These are phyloP conservation scores for Drosophila bunnanda DNA, from an alignment of 2,888 invertebrate genomes.

Conservation along the genomic window DNA sequence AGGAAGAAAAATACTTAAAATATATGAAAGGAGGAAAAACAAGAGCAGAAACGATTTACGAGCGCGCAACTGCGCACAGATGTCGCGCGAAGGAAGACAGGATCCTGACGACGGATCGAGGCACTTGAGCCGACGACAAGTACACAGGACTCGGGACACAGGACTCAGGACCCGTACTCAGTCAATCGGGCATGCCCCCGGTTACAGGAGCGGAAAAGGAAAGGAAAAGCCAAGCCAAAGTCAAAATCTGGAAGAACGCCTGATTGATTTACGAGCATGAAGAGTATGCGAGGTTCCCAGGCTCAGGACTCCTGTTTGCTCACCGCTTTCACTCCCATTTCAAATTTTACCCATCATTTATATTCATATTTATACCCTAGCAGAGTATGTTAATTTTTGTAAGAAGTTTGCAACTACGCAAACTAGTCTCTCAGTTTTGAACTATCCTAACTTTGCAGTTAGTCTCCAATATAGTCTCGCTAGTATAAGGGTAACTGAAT, in stretches of 20 bases:
- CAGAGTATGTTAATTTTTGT: too few relatives aligned
- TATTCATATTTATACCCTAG: slow-evolving; percentile 30
- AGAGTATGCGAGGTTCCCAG: slow-evolving; percentile 7
- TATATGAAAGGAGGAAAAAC: slow-evolving; percentile 14
- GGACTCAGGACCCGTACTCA: slow-evolving; percentile 28
- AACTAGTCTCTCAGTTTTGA: too few relatives aligned
- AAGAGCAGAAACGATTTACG: slow-evolving; percentile 60
- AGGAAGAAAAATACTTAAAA: slow-evolving; percentile 1
- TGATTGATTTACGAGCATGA: slow-evolving; percentile 72
- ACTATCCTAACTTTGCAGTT: too few relatives aligned
- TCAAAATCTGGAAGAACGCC: slow-evolving; percentile 42
- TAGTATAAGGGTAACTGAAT: too few relatives aligned
- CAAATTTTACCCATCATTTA: slow-evolving; percentile 60
- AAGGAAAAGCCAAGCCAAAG: slow-evolving; percentile 47
- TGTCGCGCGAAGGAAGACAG: slow-evolving; percentile 43
- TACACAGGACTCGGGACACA: slow-evolving; percentile 49
- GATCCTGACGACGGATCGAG: slow-evolving; percentile 26
- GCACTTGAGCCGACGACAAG: slow-evolving; percentile 80
- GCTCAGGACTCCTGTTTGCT: slow-evolving; percentile 15
- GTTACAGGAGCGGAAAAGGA: slow-evolving; percentile 50
- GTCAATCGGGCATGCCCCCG: slow-evolving; percentile 57
- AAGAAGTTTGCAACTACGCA: too few relatives aligned
- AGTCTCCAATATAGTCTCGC: too few relatives aligned
- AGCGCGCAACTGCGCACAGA: slow-evolving; percentile 73
- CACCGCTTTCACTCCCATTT: slow-evolving; percentile 47